Evolutionary conservation across 2,113 vertebrate genomes (phyloP), one percentile per base, ranked within the genome.

Genomic region (Rhinichthys klamathensis): DNA sequence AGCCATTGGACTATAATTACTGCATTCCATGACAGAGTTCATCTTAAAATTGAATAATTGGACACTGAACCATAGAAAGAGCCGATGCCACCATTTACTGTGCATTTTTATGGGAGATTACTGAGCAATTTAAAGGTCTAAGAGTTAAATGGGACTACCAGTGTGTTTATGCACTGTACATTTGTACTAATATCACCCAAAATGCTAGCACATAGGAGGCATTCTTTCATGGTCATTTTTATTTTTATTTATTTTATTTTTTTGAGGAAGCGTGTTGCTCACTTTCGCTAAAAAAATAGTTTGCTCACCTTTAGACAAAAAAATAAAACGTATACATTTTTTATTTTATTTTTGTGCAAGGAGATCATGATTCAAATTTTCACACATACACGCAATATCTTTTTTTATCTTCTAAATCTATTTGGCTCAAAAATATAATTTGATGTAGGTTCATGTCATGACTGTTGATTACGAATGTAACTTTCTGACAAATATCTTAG

Each of bases 11-110:
- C 89, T 92, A 56, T 92, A 94, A 93, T 92, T 92, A 92, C 88
- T 92, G 87, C 89, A 90, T 91, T 93, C 89, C 89, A 90, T 86
- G 90, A 91, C 86, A 88, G 89, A 89, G 88, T 92, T 93, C 85
- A 86, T 87, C 87, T 89, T 65, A 90, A 88, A 93, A 92, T 92
- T 93, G 72, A 92, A 91, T 92, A 93, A 94, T 93, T 91, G 91
- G 91, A 89, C 80, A 85, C 78, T 88, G 86, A 90, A 87, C 84
- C 87, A 84, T 75, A 89, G 88, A 61, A 86, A 72, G 82, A 74
- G 81, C 76, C 84, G 89, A 83, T 78, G 84, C 88, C 86, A 85
- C 60, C 60, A 32, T 70, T 87, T 41, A 70, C 35, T 11, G 18
- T 70, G 35, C 2, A 41, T 9, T 70, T 70, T 35, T 70, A 6